Conservation (phyloP, 2,113 vertebrate genomes). For the Oplegnathus fasciatus region DNA sequence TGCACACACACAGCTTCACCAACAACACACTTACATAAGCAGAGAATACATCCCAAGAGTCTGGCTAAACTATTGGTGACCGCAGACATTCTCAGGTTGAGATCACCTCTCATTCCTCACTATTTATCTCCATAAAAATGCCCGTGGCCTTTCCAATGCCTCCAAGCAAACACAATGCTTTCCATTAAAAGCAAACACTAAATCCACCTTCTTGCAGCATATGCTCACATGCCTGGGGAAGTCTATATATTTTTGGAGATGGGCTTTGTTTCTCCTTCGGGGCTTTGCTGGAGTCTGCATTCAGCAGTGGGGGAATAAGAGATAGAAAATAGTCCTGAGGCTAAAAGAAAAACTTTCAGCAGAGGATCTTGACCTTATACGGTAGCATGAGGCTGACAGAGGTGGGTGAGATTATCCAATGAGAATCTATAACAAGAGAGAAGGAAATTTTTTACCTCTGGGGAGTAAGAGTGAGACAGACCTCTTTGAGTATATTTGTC, state of each 20-base stretch:
- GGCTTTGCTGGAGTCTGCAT: constrained; percentile 56
- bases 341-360: constrained; percentile 71
- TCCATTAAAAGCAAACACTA: constrained; percentile 66
- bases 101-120: constrained; percentile 34
- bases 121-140: constrained; percentile 50
- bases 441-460: constrained; percentile 47
- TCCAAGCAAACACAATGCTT: constrained; percentile 52
- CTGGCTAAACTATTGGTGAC: constrained; percentile 17
- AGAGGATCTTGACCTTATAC: constrained; percentile 71
- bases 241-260: constrained; percentile 73
- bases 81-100: constrained; percentile 33
- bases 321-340: constrained; percentile 68
- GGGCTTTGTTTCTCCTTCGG: constrained; percentile 68
- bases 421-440: constrained; percentile 59
- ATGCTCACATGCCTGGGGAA: constrained; percentile 56
- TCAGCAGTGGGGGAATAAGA: constrained; percentile 45
- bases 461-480: constrained; percentile 53
- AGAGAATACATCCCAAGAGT: constrained; percentile 37
- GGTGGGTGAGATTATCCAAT: constrained; percentile 54
- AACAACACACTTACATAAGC: constrained; percentile 20
- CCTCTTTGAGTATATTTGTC: constrained; percentile 56
- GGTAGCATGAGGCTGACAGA: constrained; percentile 56
- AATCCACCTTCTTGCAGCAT: constrained; percentile 53
- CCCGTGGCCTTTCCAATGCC: constrained; percentile 42
- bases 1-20: neutral